Evolutionary conservation across 2,797 vertebrate genomes (phyloP), one percentile per base, ranked within the genome.

Genomic region (Cyclopterus lumpus): DNA sequence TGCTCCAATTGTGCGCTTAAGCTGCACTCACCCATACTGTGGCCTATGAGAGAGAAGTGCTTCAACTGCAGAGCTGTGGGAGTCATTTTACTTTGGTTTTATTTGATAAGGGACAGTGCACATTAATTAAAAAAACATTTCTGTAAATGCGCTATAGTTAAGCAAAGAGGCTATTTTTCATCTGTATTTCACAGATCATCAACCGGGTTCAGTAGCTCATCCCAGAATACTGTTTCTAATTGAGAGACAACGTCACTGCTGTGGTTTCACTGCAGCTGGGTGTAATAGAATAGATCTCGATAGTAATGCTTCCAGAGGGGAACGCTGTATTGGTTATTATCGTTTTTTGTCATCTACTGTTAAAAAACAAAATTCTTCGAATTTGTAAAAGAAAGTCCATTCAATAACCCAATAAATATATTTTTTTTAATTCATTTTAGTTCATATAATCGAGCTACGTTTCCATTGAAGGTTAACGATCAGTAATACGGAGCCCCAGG

Each of bases 1-100:
- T 16, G 57, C 32, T 71, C 2, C 44, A 18, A n/a, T 64, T 57
- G 18, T 59, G 40, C 54, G 30, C 53, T 65, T 26, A 44, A 49
- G 72, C 49, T 64, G 77, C 57, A 80, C 97, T 98, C 94, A 99
- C 97, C 97, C 92, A 98, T 97, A 84, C 98, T 99, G 93, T 99
- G 98, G 81, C 95, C 96, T 70, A 99, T 89, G 84, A 99, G 89
- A 67, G 95, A 96, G 91, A 98, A 97, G n/a, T 48, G 94, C 75
- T 84, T 95, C 97, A 97, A 99, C 66, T 95, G 94, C 86, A 98
- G 94, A 85, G 94, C 98, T 99, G 94, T 66, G 74, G 88, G 86
- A 88, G 79, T 81, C 61, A 92, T 91, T 90, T 90, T 88, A 90
- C 79, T 28, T 28, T 28, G 26, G 26, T 28, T n/a, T 28, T 28